Conservation (phyloP, 2,797 vertebrate species). For the Chromis chromis region DNA sequence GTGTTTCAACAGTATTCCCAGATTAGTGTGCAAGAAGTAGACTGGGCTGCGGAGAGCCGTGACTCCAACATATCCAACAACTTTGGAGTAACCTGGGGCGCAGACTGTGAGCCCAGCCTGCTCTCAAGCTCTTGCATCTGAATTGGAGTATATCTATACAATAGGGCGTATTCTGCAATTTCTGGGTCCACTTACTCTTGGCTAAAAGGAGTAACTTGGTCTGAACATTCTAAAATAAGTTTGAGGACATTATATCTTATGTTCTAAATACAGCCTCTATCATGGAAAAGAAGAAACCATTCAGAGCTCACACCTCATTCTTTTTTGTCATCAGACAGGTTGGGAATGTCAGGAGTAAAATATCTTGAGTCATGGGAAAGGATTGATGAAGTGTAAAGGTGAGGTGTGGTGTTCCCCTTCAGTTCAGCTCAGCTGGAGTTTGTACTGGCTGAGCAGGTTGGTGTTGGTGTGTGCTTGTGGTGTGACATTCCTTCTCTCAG, state of each 20-base stretch:
- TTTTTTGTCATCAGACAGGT: conserved; percentile 14
- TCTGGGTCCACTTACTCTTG: background rate
- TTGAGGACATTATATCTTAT: background rate
- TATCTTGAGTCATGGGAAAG: conserved; percentile 2
- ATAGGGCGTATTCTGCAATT: background rate
- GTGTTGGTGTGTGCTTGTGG: conserved; percentile 40
- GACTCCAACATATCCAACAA: background rate
- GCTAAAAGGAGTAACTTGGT: fast-evolving
- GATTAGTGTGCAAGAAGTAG: background rate
- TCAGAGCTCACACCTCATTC: background rate
- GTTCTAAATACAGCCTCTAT: background rate
- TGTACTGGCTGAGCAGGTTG: conserved; percentile 62
- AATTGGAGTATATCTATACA: background rate
- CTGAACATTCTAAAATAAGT: background rate
- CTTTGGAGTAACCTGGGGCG: background rate
- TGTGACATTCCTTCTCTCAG: conserved; percentile 66
- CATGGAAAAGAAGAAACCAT: background rate
- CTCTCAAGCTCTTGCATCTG: background rate
- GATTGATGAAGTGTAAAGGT: background rate
- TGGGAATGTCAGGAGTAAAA: conserved; percentile 4
- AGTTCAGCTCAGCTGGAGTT: background rate
- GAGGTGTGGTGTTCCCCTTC: conserved; percentile 26
- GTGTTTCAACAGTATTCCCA: too few relatives aligned
- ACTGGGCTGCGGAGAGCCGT: background rate
- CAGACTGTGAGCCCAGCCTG: background rate